These are phyloP conservation scores for Lepidostoma basale DNA, from an alignment of 1,140 invertebrate genomes.

Conservation along the genomic window DNA sequence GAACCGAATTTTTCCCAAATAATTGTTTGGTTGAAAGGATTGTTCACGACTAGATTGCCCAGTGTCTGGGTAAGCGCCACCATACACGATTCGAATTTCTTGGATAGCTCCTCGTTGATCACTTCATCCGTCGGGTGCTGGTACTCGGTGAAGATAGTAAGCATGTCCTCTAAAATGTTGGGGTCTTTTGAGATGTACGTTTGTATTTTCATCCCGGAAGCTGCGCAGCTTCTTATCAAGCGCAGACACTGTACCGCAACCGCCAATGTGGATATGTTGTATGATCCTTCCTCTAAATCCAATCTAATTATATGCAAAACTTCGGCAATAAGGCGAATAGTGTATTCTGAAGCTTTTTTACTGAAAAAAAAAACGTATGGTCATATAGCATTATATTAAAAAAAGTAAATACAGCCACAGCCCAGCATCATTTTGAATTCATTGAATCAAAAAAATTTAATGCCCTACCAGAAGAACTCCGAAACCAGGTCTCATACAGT, in stretches of 20 bases:
- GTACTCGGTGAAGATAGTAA: slow-evolving; percentile 58
- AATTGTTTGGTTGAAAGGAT: slow-evolving; percentile 61
- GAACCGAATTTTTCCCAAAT: slow-evolving; percentile 61
- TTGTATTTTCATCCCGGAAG: slow-evolving; percentile 61
- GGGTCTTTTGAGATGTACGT: slow-evolving; percentile 61
- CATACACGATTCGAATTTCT: slow-evolving; percentile 60
- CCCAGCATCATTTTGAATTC: too few relatives aligned
- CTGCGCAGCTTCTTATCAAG: slow-evolving; percentile 57
- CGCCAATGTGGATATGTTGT: slow-evolving; percentile 57
- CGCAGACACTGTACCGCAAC: slow-evolving; percentile 59
- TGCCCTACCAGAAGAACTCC: too few relatives aligned
- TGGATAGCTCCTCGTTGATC: slow-evolving; percentile 57
- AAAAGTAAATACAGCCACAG: too few relatives aligned
- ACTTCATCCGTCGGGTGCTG: slow-evolving; percentile 57
- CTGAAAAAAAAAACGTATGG: slow-evolving; percentile 48
- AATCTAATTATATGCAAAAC: slow-evolving; percentile 59
- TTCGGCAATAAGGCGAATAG: slow-evolving; percentile 58
- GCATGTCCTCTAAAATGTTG: slow-evolving; percentile 59
- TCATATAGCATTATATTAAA: too few relatives aligned
- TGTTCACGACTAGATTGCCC: slow-evolving; percentile 60
- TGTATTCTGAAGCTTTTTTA: slow-evolving; percentile 61
- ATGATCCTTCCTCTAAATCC: slow-evolving; percentile 57
- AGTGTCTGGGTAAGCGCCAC: slow-evolving; percentile 57
- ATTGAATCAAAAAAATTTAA: too few relatives aligned
- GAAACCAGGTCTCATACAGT: too few relatives aligned